Percentiles rank a stretch among this genome's conserved stretches.
phyloP scores from a whole-genome alignment of 2,113 vertebrate species.

The Tachysurus vachellii region DNA sequence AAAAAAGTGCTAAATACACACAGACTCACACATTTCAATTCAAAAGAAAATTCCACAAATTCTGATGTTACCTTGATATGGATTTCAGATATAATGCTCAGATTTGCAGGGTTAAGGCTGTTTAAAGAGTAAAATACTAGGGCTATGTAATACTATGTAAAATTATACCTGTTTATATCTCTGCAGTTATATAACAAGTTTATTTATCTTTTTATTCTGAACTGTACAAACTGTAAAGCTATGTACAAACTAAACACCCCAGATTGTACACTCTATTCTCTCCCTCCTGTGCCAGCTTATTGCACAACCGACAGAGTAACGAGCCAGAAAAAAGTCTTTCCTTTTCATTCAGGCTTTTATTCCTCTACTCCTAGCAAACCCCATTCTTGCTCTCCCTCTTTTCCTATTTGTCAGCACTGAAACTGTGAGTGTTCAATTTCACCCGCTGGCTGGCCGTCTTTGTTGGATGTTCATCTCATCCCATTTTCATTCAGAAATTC shows the following conservation, averaged over 20 bases:
- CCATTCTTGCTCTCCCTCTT: constrained; percentile 35
- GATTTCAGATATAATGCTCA: not conserved
- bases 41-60: not conserved
- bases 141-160: not conserved
- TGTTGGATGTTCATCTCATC: constrained; percentile 49
- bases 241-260: not conserved
- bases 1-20: not conserved
- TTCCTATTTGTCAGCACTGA: not conserved
- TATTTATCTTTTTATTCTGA: not conserved
- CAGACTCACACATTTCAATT: too few species aligned
- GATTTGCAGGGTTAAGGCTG: not conserved
- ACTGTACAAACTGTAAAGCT: not conserved
- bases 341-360: constrained; percentile 38
- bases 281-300: not conserved
- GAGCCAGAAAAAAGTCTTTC: not conserved
- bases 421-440: constrained; percentile 50
- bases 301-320: not conserved
- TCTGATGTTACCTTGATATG: not conserved
- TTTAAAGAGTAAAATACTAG: not conserved
- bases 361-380: constrained; percentile 40
- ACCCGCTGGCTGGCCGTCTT: constrained; percentile 46
- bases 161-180: not conserved
- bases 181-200: not conserved
- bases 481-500: constrained; percentile 54
- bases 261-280: not conserved